phyloP scores from a whole-genome alignment of 2,888 invertebrate species.

The Drosophila fulvimacula region DNA sequence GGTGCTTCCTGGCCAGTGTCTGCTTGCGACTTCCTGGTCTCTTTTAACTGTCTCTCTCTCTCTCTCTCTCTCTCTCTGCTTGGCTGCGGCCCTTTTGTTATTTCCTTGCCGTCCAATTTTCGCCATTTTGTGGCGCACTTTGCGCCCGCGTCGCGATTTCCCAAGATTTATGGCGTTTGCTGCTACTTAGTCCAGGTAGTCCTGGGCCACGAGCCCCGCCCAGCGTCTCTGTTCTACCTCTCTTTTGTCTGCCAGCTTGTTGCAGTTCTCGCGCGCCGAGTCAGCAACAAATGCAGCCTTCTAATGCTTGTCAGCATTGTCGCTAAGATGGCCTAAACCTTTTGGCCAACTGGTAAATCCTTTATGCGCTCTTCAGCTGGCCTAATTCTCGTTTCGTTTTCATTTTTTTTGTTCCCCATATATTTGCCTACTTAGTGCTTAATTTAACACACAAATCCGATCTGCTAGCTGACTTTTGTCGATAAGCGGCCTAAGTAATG shows the following conservation, averaged over 20 bases:
- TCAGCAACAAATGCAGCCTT: slow-evolving; percentile 58
- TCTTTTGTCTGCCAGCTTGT: slow-evolving; percentile 29
- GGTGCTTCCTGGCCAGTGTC: slow-evolving; percentile 39
- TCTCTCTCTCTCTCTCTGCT: neutral
- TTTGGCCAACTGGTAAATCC: slow-evolving; percentile 53
- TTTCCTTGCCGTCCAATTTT: slow-evolving; percentile 72
- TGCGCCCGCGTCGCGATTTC: slow-evolving; percentile 72
- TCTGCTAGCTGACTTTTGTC: slow-evolving; percentile 72
- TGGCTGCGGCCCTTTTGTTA: slow-evolving; percentile 49
- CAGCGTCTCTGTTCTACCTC: neutral
- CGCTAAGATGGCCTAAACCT: slow-evolving; percentile 47
- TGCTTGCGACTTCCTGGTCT: slow-evolving; percentile 25
- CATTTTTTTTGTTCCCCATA: slow-evolving; percentile 36
- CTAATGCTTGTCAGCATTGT: slow-evolving; percentile 73
- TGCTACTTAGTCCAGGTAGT: slow-evolving; percentile 59
- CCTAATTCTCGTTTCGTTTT: slow-evolving; percentile 40
- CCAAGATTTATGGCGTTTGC: slow-evolving; percentile 80
- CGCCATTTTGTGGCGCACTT: slow-evolving; percentile 75
- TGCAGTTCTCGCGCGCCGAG: slow-evolving; percentile 50
- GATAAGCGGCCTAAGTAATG: slow-evolving; percentile 70
- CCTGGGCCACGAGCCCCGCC: neutral
- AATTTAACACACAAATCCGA: slow-evolving; percentile 75
- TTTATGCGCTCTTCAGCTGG: slow-evolving; percentile 51
- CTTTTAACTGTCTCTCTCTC: neutral
- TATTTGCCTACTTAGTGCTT: slow-evolving; percentile 54